Percentiles rank a stretch among this genome's conserved stretches.
phyloP scores from a whole-genome alignment of 2,888 invertebrate genomes.

The Copidosoma aretas region DNA sequence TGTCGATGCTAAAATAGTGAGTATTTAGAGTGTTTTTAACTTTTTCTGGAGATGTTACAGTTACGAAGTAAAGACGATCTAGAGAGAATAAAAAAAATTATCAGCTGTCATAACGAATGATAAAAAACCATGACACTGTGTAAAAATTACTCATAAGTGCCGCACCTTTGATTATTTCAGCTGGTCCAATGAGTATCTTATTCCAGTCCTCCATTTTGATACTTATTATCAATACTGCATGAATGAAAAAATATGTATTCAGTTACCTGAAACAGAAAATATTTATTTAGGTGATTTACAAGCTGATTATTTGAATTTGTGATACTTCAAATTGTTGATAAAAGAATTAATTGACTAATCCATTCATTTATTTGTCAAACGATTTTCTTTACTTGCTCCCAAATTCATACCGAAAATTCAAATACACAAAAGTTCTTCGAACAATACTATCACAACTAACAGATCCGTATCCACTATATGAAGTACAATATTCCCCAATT shows the following conservation, averaged over 20 bases:
- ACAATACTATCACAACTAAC: no score
- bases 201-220: constrained; percentile 55
- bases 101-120: constrained; percentile 9
- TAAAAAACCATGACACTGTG: constrained; percentile 5
- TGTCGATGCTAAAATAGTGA: constrained; percentile 81
- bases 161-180: constrained; percentile 59
- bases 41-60: constrained; percentile 69
- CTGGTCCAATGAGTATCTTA: constrained; percentile 52
- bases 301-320: no score
- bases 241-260: background rate
- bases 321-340: no score
- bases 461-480: no score
- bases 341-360: no score
- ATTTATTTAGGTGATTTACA: background rate
- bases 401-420: no score
- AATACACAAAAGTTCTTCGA: no score
- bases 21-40: constrained; percentile 72
- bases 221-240: background rate
- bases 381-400: no score
- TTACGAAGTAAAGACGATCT: constrained; percentile 79
- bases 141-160: constrained; percentile 7
- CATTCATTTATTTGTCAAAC: no score
- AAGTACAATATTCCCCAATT: no score
- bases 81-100: constrained; percentile 23
- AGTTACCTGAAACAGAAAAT: background rate